Evolutionary conservation across 2,797 vertebrate genomes (phyloP).

Genomic region (Characodon lateralis): DNA sequence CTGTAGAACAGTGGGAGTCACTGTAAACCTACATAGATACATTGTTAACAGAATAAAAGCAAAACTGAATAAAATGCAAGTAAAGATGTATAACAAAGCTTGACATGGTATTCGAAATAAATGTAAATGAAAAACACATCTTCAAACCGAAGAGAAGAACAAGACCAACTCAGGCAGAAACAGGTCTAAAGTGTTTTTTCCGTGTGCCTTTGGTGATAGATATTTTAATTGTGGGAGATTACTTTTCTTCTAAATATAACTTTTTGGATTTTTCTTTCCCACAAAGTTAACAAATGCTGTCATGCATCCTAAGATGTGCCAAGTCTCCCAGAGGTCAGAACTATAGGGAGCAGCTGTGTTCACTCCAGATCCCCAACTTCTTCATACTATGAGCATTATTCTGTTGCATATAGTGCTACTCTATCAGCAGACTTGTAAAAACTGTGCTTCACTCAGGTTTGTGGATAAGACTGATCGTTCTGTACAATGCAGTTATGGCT

Average conservation of each 20-base stretch:
- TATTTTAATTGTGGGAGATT: slow-evolving; percentile 45
- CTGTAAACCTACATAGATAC: background rate
- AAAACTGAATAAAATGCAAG: background rate
- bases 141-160: background rate
- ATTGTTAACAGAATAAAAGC: background rate
- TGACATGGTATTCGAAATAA: background rate
- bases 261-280: slow-evolving; percentile 18
- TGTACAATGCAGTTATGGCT: background rate
- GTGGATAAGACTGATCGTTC: background rate
- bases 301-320: background rate
- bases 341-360: slow-evolving; percentile 32
- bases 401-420: background rate
- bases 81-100: background rate
- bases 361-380: slow-evolving; percentile 25
- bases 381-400: background rate
- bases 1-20: background rate
- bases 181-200: background rate
- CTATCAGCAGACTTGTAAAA: background rate
- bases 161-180: background rate
- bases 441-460: background rate
- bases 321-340: slow-evolving; percentile 20
- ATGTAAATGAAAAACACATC: background rate
- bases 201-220: background rate
- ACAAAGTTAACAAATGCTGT: slow-evolving; percentile 32
- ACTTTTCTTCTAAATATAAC: slow-evolving; percentile 43